These are phyloP conservation scores for Beris morrisii DNA, from an alignment of 2,888 invertebrate species.

Conservation along the genomic window DNA sequence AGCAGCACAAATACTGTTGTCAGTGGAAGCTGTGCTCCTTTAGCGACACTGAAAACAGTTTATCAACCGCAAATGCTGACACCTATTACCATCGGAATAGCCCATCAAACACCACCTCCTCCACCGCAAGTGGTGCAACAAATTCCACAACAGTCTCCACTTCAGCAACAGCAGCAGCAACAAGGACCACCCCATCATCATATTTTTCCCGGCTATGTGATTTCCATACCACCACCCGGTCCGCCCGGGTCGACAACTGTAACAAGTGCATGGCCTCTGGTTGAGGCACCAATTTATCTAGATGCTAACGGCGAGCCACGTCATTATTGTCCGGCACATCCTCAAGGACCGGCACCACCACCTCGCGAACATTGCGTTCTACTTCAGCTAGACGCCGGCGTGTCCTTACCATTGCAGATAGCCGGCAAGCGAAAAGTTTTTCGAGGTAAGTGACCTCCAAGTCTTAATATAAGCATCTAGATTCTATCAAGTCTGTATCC, in stretches of 20 bases:
- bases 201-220: constrained; percentile 60
- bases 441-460: constrained; percentile 64
- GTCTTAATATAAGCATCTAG: not conserved
- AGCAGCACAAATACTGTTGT: not conserved
- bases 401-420: constrained; percentile 73
- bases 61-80: not conserved
- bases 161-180: constrained; percentile 60
- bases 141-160: constrained; percentile 57
- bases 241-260: constrained; percentile 55
- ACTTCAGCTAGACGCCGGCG: constrained; percentile 76
- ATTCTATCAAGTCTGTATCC: too few species aligned
- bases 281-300: constrained; percentile 63
- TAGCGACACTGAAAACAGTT: not conserved
- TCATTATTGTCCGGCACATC: constrained; percentile 56
- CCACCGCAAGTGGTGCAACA: constrained; percentile 57
- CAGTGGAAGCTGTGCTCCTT: not conserved
- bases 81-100: not conserved
- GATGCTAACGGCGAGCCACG: constrained; percentile 63
- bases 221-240: constrained; percentile 51
- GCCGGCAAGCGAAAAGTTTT: constrained; percentile 75
- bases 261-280: constrained; percentile 54
- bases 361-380: constrained; percentile 69
- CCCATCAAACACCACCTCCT: constrained; percentile 56
- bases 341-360: constrained; percentile 46
- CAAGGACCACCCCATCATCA: constrained; percentile 52